Base-by-base conservation (phyloP, 2,888 invertebrate genomes). In the Sialis fuliginosa region DNA sequence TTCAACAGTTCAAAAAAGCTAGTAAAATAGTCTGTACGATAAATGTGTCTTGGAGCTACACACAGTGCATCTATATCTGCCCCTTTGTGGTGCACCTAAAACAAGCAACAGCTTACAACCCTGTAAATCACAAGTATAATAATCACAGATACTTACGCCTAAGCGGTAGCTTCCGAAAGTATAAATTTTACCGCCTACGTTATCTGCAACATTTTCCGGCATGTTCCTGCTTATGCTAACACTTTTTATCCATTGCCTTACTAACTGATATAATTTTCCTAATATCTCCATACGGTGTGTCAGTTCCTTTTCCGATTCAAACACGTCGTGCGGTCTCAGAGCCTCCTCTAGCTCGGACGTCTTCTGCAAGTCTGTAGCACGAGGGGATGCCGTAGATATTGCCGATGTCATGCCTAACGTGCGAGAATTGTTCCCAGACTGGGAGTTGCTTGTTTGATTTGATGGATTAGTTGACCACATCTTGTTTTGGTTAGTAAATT, bases 61-160 rank as follows among this genome's bases (percentile, higher is more conserved):
- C 96, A 96, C 31, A 99, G 66, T 0, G 97, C 96, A 71, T 98
- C 98, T 57, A 99, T 98, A 72, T 98, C 98, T 51, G 97, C 97
- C 34, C 97, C 97, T 68, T 88, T 83, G 57, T 92, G 92, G 63
- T 96, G 96, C 6, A 97, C 76, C 76, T 77, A 58, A 12, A 54
- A 55, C 44, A 34, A 47, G 40, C 7, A 47, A 49, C 6, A 37
- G 12, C 6, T 37, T 6, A 7, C 6, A 37, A 2, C 6, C 12
- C 10, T 6, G 3, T 22, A 31, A 13, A 31, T 6, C 10, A 12
- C 7, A 22, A 10, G 9, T 42, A 1, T 4, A 42, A 30, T 30
- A 42, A 7, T 13, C 22, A 22, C 22, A 22, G 22, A 22, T 22
- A 67, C 72, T 68, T 55, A 76, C 97, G 56, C 98, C 88, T 55